These are phyloP conservation scores for Euschistus heros DNA, from an alignment of 1,140 invertebrate genomes.

Conservation along the genomic window DNA sequence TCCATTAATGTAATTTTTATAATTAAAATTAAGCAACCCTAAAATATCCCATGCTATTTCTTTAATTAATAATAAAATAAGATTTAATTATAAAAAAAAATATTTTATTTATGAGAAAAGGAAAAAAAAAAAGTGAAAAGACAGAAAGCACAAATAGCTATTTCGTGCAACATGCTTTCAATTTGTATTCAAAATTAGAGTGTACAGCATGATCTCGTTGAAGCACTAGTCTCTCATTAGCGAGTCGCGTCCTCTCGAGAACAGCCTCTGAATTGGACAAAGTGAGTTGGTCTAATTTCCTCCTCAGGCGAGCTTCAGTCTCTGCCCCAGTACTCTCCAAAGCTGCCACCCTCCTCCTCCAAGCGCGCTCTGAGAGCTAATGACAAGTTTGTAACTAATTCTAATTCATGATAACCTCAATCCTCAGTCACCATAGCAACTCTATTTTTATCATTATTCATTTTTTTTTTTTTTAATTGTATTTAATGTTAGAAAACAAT, in stretches of 20 bases:
- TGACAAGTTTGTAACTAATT: no score
- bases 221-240: constrained; percentile 46
- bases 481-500: no score
- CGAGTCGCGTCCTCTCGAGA: constrained; percentile 49
- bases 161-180: constrained; percentile 11
- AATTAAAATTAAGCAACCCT: not conserved
- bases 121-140: not conserved
- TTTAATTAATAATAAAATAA: constrained; percentile 4
- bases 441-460: no score
- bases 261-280: constrained; percentile 46
- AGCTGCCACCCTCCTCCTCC: constrained; percentile 32
- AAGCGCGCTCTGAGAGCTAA: constrained; percentile 20
- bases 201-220: constrained; percentile 35
- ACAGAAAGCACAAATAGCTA: not conserved
- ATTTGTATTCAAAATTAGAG: constrained; percentile 1
- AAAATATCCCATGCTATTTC: no score
- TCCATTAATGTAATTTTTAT: no score
- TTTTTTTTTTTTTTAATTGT: no score
- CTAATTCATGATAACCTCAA: no score
- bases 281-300: constrained; percentile 39
- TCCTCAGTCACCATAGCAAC: no score
- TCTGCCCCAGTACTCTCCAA: constrained; percentile 20
- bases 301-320: constrained; percentile 31
- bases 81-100: not conserved
- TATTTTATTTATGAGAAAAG: not conserved